Base-by-base conservation (phyloP, 2,113 vertebrate genomes). In the Gobio gobio region DNA sequence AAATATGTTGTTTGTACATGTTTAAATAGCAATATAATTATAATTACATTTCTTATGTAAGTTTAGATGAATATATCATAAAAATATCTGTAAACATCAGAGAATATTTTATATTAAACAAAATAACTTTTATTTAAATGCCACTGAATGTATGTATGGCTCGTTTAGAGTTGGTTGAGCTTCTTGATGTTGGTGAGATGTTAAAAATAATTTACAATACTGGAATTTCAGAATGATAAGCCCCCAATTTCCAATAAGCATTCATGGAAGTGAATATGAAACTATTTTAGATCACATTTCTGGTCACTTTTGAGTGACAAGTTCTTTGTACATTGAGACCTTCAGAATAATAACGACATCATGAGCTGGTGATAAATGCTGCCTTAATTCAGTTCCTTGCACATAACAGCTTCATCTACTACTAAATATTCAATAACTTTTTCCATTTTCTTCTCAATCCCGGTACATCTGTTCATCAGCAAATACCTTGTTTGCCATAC, bases 351-450 rank as follows among this genome's bases (percentile, higher is more conserved):
- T 26, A 75, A 3, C 2, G 8, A 75, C 43, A 29, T 49, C 3
- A 9, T 72, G 68, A 45, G 13, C 29, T 54, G 26, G 26, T 33
- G 49, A 54, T 54, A 76, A 59, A 78, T 43, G 47, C 26, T 20
- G 5, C 20, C 3, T 9, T 47, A 45, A 40, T 45, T 49, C 22
- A 40, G 80, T 29, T 82, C 64, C 49, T 7, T 54, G 79, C 5
- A 70, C 29, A 43, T 5, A 26, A 33, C 16, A 47, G 61, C n/a
- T 40, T 70, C 49, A 56, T 45, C 49, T 72, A 5, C 64, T 5
- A 36, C 51, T 72, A 82, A 72, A 72, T 83, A 83, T 83, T 83
- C 66, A 72, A 72, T 40, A 72, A 24, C 80, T 10, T 56, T 58
- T 72, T 82, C 33, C 47, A 72, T 72, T 83, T 83, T 56, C 26